Conservation (phyloP, 37 sponge, comb jelly and placozoan genomes). For the Axinella damicornis region DNA sequence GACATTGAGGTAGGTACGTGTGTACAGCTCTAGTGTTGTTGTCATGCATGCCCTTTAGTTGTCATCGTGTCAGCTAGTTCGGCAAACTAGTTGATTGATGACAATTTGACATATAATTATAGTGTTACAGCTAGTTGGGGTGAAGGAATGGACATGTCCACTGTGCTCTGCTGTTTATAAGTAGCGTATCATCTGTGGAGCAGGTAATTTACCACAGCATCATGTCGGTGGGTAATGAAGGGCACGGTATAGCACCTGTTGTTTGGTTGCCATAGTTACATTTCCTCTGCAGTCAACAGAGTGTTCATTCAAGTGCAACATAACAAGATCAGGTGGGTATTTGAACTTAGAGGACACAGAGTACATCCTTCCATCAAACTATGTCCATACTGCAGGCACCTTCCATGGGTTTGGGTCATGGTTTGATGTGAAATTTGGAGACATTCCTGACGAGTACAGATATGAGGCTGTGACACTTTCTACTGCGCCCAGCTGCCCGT, state of each 20-base stretch:
- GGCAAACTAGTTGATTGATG: too few relatives aligned
- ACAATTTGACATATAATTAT: too few relatives aligned
- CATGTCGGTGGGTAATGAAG: too few relatives aligned
- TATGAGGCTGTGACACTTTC: constrained; percentile 49
- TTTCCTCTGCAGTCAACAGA: background rate
- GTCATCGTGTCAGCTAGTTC: too few relatives aligned
- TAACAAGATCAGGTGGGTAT: constrained; percentile 37
- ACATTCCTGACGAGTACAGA: background rate
- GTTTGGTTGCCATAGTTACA: background rate
- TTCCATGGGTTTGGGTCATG: constrained; percentile 80
- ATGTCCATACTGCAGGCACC: constrained; percentile 11
- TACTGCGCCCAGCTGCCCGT: constrained; percentile 53
- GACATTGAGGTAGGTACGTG: constrained; percentile 56
- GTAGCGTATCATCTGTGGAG: too few relatives aligned
- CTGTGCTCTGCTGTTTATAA: too few relatives aligned
- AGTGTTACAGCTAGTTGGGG: too few relatives aligned
- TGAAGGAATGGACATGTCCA: too few relatives aligned
- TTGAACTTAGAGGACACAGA: background rate
- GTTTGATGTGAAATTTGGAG: constrained; percentile 69
- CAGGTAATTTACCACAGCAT: too few relatives aligned
- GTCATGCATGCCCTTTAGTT: too few relatives aligned
- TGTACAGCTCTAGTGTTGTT: too few relatives aligned
- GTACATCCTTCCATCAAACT: background rate
- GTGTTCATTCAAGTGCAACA: constrained; percentile 23
- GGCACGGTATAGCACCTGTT: too few relatives aligned